Conservation (phyloP, 2,888 invertebrate genomes). For the Argyresthia goedartella region DNA sequence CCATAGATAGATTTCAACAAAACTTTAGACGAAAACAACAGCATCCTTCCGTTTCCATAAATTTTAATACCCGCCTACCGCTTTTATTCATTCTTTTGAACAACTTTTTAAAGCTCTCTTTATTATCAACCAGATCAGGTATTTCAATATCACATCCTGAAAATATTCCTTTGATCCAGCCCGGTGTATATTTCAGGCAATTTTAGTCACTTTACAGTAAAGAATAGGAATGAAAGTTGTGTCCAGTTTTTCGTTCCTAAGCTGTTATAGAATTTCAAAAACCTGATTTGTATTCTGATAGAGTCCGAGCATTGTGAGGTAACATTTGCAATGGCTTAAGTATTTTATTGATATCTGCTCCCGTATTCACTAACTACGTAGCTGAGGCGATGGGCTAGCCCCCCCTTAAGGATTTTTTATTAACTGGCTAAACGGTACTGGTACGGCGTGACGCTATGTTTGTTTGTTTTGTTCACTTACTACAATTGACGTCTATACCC, state of each 20-base stretch:
- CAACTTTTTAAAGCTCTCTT: constrained; percentile 53
- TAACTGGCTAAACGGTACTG: too few species aligned
- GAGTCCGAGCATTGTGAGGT: background rate
- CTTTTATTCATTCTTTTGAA: constrained; percentile 62
- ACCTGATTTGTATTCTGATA: background rate
- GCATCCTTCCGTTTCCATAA: too few species aligned
- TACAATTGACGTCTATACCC: too few species aligned
- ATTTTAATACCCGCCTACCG: background rate
- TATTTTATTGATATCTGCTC: too few species aligned
- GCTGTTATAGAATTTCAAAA: background rate
- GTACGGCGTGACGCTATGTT: too few species aligned
- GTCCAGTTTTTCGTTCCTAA: background rate
- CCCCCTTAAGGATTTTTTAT: too few species aligned
- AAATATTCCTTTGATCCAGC: constrained; percentile 54
- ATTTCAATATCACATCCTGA: constrained; percentile 67
- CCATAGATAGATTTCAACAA: too few species aligned
- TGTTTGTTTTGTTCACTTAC: too few species aligned
- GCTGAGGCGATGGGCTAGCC: too few species aligned
- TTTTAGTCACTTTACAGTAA: constrained; percentile 19
- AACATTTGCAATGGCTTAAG: too few species aligned
- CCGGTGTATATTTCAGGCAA: constrained; percentile 16
- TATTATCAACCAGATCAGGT: constrained; percentile 68
- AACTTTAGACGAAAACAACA: too few species aligned
- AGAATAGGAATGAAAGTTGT: constrained; percentile 17
- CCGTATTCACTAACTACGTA: too few species aligned